phyloP scores from a whole-genome alignment of 2,888 invertebrate genomes.

The Ochropleura leucogaster region DNA sequence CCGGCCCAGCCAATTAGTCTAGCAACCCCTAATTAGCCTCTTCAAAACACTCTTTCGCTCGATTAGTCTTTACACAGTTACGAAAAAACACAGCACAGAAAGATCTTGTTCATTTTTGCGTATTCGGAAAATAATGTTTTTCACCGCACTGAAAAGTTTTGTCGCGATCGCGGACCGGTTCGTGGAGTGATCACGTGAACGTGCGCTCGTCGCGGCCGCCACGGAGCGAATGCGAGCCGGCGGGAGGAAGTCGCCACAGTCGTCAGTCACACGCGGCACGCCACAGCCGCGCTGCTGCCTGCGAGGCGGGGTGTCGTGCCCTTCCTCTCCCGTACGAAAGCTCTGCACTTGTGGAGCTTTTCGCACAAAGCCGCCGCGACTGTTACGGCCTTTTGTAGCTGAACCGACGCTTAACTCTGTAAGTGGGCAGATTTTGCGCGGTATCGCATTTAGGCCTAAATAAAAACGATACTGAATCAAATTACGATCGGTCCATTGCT shows the following conservation, averaged over 20 bases:
- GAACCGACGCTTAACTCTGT: conserved; percentile 83
- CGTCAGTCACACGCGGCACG: conserved; percentile 40
- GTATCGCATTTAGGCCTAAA: conserved; percentile 89
- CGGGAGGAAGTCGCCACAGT: conserved; percentile 68
- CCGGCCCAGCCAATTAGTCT: conserved; percentile 89
- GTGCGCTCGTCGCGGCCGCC: conserved; percentile 78
- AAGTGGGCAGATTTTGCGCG: conserved; percentile 89
- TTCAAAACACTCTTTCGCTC: conserved; percentile 80
- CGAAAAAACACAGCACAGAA: conserved; percentile 81
- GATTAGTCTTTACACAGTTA: conserved; percentile 82
- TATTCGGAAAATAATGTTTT: conserved; percentile 68
- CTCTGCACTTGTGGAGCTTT: conserved; percentile 84
- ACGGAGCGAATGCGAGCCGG: conserved; percentile 83
- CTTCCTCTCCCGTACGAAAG: conserved; percentile 86
- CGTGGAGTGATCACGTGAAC: conserved; percentile 67
- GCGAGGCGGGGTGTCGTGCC: conserved; percentile 83
- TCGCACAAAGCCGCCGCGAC: conserved; percentile 74
- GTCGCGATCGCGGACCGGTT: conserved; percentile 82
- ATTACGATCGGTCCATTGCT: conserved; percentile 60
- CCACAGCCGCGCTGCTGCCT: conserved; percentile 56
- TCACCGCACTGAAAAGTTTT: conserved; percentile 88
- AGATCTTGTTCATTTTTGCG: conserved; percentile 80
- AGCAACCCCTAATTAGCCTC: conserved; percentile 88
- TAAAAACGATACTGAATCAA: conserved; percentile 81
- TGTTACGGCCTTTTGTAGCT: conserved; percentile 76